Conservation (phyloP, 1,140 invertebrate genomes). For the Trichoplusia ni region DNA sequence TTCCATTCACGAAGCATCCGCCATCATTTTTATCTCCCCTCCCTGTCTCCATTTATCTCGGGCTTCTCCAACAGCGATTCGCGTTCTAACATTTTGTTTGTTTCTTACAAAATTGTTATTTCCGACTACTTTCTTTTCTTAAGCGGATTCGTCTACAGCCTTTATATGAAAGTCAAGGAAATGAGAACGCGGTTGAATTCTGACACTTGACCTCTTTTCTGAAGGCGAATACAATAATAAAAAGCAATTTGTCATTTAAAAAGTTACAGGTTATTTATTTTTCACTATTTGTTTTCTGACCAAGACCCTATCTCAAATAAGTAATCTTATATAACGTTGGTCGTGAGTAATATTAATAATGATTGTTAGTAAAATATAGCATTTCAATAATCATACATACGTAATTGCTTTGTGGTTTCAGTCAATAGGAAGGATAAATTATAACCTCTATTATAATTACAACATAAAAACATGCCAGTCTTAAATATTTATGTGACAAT, state of each 20-base stretch:
- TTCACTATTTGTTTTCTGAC: not conserved
- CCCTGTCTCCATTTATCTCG: slow-evolving; percentile 73
- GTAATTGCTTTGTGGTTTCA: not conserved
- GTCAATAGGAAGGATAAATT: not conserved
- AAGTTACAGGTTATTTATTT: slow-evolving; percentile 11
- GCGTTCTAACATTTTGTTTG: slow-evolving; percentile 75
- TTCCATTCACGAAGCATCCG: slow-evolving; percentile 72
- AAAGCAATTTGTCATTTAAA: slow-evolving; percentile 46
- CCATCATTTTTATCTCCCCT: slow-evolving; percentile 77
- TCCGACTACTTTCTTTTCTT: slow-evolving; percentile 73
- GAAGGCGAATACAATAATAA: slow-evolving; percentile 52
- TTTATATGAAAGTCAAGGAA: slow-evolving; percentile 72
- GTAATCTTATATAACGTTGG: too few species aligned
- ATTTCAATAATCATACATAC: not conserved
- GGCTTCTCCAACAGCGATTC: slow-evolving; percentile 63
- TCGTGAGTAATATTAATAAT: too few species aligned
- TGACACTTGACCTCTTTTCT: slow-evolving; percentile 63
- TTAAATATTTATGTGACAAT: not conserved
- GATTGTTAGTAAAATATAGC: not conserved
- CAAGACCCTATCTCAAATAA: too few species aligned
- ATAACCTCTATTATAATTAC: not conserved
- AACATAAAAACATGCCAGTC: not conserved
- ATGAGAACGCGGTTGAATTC: slow-evolving; percentile 66
- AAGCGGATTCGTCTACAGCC: slow-evolving; percentile 69
- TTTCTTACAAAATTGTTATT: slow-evolving; percentile 79